Base-by-base conservation (phyloP, 2,113 vertebrate species). In the Hippocampus mohnikei region DNA sequence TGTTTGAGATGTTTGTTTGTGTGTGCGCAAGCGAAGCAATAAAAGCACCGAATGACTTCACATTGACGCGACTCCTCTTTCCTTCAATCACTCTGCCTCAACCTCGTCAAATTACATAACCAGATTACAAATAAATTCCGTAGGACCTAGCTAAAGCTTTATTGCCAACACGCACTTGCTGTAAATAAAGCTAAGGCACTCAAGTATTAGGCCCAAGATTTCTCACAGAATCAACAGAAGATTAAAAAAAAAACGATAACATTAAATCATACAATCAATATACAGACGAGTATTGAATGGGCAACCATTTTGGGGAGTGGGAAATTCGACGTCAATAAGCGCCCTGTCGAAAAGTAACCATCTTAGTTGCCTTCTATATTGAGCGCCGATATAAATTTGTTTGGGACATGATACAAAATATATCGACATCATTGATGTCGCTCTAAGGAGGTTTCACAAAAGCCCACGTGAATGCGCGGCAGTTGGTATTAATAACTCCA, bases 401-500 rank as follows among this genome's bases (percentile, higher is more conserved):
- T 27, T 46, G 41, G 62, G 29, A 15, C 21, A 21, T 40, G 61
- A 6, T 16, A 3, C 23, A 44, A 44, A 37, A 37, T 37, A 29
- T 37, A 20, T 8, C 6, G 13, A 25, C 62, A 44, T 15, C 18
- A 15, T 27, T 1, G 8, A 23, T 11, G 27, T 29, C 8, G 27
- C 27, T 46, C 27, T 41, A 13, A 10, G 12, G 6, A 7, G 61
- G 16, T n/a, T 55, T 50, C 18, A 46, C 8, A 50, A 50, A 21
- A 33, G 6, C 12, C 25, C 25, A 29, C 3, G n/a, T 15, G 29
- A 13, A 58, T 16, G 41, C 76, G 42, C 8, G 37, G 23, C 40
- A 69, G 55, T 37, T 67, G 66, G 81, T 68, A 84, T 42, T 56
- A 52, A 66, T 84, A 67, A 87, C 90, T 90, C 89, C 86, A 91